Evolutionary conservation across 2,888 invertebrate genomes (phyloP), one percentile per base, ranked within the genome.

Genomic region (Sclerodermus sp.): DNA sequence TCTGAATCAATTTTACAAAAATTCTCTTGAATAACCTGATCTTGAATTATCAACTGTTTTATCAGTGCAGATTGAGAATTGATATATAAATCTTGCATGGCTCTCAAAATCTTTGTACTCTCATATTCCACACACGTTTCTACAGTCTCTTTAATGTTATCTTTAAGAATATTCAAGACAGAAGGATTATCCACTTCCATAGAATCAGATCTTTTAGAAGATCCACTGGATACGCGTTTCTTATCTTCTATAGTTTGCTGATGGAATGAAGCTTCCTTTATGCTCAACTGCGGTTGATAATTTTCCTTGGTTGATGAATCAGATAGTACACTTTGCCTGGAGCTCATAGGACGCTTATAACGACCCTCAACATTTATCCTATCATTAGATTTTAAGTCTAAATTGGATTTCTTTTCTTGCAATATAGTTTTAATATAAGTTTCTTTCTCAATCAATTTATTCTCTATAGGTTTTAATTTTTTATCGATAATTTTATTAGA

Each of bases 221-320:
- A 14, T 38, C 46, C 43, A 23, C 66, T 67, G 1, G 42, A 47
- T 6, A 48, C 42, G 9, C 55, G 58, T 49, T 42, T 53, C 34
- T 52, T 53, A 5, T 64, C 60, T 48, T 62, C 68, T 18, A 40
- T 15, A 3, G 40, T 18, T 13, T 63, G 56, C 12, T 48, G 29
- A 1, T 54, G 54, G 12, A 48, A 42, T 18, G 48, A 42, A 13
- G 44, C 58, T 31, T 64, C 72, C 32, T 56, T 64, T 2, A 63
- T 63, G 6, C 58, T 55, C 17, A 73, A 67, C 1, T 57, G 49
- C 0, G 74, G 73, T 36, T 63, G 61, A 47, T 52, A 71, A 40
- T 75, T 77, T 45, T 77, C 77, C 46, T 77, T 76, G 29, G 58
- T 62, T 1, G 71, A 72, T 34, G 41, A 51, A 48, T 76, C 71